Evolutionary conservation across 2,797 vertebrate genomes (phyloP).

Genomic region (Hylomyscus alleni): DNA sequence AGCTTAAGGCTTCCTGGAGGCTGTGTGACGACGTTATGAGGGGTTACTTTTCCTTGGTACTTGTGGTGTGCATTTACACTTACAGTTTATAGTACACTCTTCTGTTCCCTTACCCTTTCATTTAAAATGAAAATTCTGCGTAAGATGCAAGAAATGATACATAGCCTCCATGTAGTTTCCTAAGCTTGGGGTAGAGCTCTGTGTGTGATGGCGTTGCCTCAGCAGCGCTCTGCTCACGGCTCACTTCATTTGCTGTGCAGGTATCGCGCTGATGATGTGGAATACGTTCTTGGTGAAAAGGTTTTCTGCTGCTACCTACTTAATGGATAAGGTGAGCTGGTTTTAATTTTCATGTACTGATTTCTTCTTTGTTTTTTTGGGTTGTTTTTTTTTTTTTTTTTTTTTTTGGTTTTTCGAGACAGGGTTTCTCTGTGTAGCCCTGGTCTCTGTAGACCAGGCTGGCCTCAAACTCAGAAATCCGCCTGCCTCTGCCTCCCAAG

Average conservation of each 20-base stretch:
- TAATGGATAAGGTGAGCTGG: constrained; percentile 96
- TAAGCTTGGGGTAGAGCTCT: not conserved
- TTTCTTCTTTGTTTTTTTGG: not conserved
- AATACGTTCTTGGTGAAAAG: constrained; percentile 97
- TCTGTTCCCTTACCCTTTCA: not conserved
- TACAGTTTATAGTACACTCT: not conserved
- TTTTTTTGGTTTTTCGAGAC: too few species aligned
- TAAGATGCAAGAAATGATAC: not conserved
- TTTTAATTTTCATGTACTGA: not conserved
- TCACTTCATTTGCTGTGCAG: constrained; percentile 84
- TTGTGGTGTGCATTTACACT: not conserved
- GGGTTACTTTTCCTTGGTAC: not conserved
- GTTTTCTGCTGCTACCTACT: constrained; percentile 95
- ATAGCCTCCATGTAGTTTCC: not conserved
- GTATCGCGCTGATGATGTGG: constrained; percentile 98
- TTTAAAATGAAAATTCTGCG: not conserved
- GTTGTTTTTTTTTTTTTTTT: too few species aligned
- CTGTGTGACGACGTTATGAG: not conserved
- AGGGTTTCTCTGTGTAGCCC: too few species aligned
- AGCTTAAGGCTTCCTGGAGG: not conserved
- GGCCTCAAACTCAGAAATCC: too few species aligned
- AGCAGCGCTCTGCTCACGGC: not conserved
- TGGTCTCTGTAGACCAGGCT: too few species aligned
- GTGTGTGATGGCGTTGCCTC: not conserved
- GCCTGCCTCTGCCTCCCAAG: too few species aligned